A percentile compares a stretch with the other conserved stretches of the same genome.
phyloP scores from a whole-genome alignment of 2,888 invertebrate genomes.

The Monoplex corrugatus region DNA sequence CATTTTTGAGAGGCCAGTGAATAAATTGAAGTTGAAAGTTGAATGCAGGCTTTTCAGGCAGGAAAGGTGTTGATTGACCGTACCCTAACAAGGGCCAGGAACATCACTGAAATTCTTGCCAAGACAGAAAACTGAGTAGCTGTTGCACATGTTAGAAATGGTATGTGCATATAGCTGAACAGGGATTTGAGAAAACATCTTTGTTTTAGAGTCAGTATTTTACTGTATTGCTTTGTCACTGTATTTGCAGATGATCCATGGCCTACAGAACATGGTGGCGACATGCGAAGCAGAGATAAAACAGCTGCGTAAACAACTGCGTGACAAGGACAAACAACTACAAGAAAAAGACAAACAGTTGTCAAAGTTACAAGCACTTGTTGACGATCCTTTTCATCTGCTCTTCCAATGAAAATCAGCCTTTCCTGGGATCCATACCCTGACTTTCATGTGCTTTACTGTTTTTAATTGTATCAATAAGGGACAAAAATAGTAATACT shows the following conservation, averaged over 20 bases:
- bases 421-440: neutral
- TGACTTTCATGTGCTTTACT: no score
- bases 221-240: neutral
- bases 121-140: neutral
- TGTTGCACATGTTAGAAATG: neutral
- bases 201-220: neutral
- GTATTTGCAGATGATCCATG: constrained; percentile 57
- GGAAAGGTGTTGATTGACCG: neutral
- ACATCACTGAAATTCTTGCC: neutral
- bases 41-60: no score
- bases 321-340: constrained; percentile 51
- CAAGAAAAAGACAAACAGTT: constrained; percentile 39
- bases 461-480: no score
- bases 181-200: neutral
- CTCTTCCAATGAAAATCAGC: neutral
- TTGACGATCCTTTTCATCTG: neutral
- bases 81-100: neutral
- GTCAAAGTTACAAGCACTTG: neutral
- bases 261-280: constrained; percentile 56
- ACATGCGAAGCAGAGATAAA: constrained; percentile 59
- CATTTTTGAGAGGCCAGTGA: no score
- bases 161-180: no score
- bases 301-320: constrained; percentile 57
- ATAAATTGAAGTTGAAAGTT: no score
- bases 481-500: no score